A percentile compares a stretch with the other conserved stretches of the same genome.
Conservation (phyloP, 2,113 vertebrate genomes). For the Sander lucioperca region DNA sequence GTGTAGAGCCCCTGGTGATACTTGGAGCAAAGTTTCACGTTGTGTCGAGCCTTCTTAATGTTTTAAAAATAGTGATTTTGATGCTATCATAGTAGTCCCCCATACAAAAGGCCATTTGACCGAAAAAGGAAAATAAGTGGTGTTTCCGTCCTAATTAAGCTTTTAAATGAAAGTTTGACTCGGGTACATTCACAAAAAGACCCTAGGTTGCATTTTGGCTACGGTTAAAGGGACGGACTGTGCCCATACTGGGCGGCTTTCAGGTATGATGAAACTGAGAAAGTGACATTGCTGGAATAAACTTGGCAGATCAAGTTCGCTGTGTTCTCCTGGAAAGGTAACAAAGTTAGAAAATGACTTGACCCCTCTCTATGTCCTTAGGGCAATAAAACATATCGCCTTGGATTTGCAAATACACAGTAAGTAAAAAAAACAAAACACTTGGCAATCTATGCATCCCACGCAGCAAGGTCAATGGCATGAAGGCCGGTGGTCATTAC, state of each 20-base stretch:
- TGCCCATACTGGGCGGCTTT: background rate
- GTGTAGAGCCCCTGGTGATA: too few relatives aligned
- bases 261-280: background rate
- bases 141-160: too few relatives aligned
- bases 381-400: background rate
- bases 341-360: conserved; percentile 26
- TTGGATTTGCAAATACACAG: background rate
- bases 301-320: background rate
- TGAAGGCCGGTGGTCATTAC: conserved; percentile 11
- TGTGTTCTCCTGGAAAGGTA: conserved; percentile 1
- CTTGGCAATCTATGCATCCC: background rate
- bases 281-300: background rate
- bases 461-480: conserved; percentile 17
- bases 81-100: too few relatives aligned
- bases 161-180: too few relatives aligned
- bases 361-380: background rate
- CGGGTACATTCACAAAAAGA: too few relatives aligned
- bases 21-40: too few relatives aligned
- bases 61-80: too few relatives aligned
- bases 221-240: too few relatives aligned
- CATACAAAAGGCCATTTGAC: too few relatives aligned
- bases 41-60: too few relatives aligned
- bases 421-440: background rate
- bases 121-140: too few relatives aligned
- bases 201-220: too few relatives aligned